Evolutionary conservation across 2,888 invertebrate species (phyloP).

Genomic region (Torymus texanus): DNA sequence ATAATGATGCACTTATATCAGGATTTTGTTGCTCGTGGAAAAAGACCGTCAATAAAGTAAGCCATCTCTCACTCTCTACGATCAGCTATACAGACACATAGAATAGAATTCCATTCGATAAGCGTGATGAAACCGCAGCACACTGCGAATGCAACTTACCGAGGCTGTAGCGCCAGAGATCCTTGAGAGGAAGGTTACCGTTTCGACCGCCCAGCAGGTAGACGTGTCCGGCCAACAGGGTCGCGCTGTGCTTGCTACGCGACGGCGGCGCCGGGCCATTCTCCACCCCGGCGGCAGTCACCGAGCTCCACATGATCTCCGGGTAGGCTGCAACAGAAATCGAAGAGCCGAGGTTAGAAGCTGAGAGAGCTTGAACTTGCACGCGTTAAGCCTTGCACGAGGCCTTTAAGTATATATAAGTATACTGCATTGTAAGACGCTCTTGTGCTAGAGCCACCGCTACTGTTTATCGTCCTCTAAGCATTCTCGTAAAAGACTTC

Average conservation of each 20-base stretch:
- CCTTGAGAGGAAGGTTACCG: slow-evolving; percentile 87
- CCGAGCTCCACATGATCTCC: slow-evolving; percentile 78
- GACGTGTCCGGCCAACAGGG: slow-evolving; percentile 84
- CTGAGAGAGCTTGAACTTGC: not conserved
- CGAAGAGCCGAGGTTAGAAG: not conserved
- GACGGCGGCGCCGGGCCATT: slow-evolving; percentile 79
- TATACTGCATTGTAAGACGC: too few species aligned
- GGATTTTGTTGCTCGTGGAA: too few species aligned
- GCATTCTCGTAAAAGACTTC: too few species aligned
- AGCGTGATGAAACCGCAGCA: too few species aligned
- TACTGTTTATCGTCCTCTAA: too few species aligned
- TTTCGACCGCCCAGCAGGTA: slow-evolving; percentile 91
- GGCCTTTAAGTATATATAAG: too few species aligned
- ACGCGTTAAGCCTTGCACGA: not conserved
- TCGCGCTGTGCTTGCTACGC: slow-evolving; percentile 90
- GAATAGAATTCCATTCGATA: too few species aligned
- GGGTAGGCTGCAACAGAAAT: slow-evolving; percentile 24
- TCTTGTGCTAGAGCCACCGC: too few species aligned
- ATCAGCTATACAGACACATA: too few species aligned
- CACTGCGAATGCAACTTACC: slow-evolving; percentile 75
- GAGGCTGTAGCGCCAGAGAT: slow-evolving; percentile 89
- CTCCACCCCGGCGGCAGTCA: slow-evolving; percentile 76
- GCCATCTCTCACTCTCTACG: too few species aligned
- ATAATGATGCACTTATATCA: too few species aligned
- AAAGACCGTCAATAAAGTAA: too few species aligned